Percentiles rank a stretch among this genome's conserved stretches.
phyloP scores from a whole-genome alignment of 2,113 vertebrate genomes.

The Dipodomys stephensi region DNA sequence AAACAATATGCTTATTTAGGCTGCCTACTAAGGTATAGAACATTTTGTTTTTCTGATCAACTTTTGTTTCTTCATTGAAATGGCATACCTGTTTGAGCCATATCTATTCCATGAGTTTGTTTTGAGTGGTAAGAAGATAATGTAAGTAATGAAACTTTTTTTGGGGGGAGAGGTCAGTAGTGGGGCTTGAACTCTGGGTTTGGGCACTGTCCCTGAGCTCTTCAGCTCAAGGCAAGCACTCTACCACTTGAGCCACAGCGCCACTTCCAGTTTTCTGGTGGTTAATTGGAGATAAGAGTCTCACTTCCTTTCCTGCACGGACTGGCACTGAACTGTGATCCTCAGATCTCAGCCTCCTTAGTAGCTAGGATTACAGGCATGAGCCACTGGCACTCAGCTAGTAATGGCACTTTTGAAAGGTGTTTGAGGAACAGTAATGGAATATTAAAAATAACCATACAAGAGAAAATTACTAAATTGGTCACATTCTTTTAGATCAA shows the following conservation, averaged over 20 bases:
- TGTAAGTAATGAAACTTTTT: not conserved
- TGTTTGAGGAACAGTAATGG: not conserved
- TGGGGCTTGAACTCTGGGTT: no score
- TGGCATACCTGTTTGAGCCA: not conserved
- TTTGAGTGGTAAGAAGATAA: slow-evolving; percentile 10
- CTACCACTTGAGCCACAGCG: no score
- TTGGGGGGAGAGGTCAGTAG: no score
- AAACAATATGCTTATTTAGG: not conserved
- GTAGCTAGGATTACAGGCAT: no score
- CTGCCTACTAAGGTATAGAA: not conserved
- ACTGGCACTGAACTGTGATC: no score
- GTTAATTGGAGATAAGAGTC: no score
- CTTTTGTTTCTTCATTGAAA: slow-evolving; percentile 39
- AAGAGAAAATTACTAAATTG: not conserved
- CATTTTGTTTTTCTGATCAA: not conserved
- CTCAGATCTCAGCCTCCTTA: no score
- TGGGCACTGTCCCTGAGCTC: no score
- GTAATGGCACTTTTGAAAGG: not conserved
- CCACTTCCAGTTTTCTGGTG: no score
- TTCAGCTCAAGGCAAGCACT: no score
- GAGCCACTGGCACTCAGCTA: no score
- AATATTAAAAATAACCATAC: not conserved
- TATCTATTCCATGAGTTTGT: not conserved
- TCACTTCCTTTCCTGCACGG: no score
- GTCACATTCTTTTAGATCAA: slow-evolving; percentile 16